These are phyloP conservation scores for Ceyx cyanopectus DNA, from an alignment of 2,113 vertebrate genomes.

Conservation along the genomic window DNA sequence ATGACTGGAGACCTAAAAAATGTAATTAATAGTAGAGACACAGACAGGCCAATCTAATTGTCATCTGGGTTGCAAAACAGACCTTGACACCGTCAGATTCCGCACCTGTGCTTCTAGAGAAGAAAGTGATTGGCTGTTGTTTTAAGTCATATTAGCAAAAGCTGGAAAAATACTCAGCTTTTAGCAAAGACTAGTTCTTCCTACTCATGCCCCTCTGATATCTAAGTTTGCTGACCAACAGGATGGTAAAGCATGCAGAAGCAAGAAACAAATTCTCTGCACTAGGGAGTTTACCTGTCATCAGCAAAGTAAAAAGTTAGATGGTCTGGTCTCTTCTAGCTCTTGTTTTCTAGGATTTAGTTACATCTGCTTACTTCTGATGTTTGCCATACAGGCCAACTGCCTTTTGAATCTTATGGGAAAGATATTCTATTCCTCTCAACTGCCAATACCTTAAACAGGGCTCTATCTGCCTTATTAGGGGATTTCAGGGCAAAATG, in stretches of 20 bases:
- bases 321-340: background rate
- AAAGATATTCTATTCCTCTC: background rate
- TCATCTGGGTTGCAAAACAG: background rate
- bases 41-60: background rate
- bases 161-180: background rate
- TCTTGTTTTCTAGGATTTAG: background rate
- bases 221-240: background rate
- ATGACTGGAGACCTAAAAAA: background rate
- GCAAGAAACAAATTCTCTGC: background rate
- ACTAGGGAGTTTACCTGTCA: background rate
- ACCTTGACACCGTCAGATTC: background rate
- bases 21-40: background rate
- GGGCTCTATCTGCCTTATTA: background rate
- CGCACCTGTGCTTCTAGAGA: background rate
- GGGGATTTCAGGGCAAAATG: background rate
- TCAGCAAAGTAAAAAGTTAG: background rate
- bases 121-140: background rate
- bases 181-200: background rate
- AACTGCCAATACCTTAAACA: background rate
- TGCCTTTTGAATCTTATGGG: background rate
- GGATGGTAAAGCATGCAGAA: background rate
- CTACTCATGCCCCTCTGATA: accelerated
- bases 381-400: background rate
- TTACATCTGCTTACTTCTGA: background rate
- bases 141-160: background rate